phyloP scores from a whole-genome alignment of 2,113 vertebrate genomes.

The Ctenomys sociabilis region DNA sequence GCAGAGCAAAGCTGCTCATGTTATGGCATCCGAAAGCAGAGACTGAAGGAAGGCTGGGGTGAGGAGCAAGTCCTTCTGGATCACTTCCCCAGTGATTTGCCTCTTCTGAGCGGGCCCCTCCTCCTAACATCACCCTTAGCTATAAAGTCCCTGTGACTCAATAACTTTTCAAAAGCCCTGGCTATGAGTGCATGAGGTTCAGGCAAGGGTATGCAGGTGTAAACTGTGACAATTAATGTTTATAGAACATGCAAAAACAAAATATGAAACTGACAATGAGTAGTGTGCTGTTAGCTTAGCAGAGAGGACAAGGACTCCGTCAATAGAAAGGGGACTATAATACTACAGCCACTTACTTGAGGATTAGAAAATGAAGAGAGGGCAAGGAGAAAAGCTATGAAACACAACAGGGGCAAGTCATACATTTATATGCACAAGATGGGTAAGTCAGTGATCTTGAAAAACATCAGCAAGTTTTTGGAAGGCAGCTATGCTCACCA shows the following conservation, averaged over 20 bases:
- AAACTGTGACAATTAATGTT: background rate
- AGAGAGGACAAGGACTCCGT: background rate
- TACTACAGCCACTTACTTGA: background rate
- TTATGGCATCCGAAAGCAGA: background rate
- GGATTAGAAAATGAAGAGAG: too few relatives aligned
- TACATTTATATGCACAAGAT: too few relatives aligned
- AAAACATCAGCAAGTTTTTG: too few relatives aligned
- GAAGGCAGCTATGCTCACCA: too few relatives aligned
- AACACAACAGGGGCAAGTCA: too few relatives aligned
- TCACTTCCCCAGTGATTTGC: background rate
- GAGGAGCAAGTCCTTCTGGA: background rate
- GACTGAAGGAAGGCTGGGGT: background rate
- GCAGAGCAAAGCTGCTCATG: background rate
- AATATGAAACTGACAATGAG: background rate
- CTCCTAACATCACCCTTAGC: background rate
- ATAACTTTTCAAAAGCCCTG: background rate
- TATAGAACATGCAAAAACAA: background rate
- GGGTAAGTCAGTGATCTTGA: too few relatives aligned
- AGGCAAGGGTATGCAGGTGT: background rate
- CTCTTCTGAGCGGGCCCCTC: background rate
- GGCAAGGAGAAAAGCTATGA: too few relatives aligned
- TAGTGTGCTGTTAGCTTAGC: background rate
- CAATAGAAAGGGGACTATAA: background rate
- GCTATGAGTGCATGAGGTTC: background rate
- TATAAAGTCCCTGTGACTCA: background rate